Percentiles rank a stretch among this genome's conserved stretches.
These are phyloP conservation scores for Agrilus planipennis DNA, from an alignment of 1,140 invertebrate species.

Conservation along the genomic window DNA sequence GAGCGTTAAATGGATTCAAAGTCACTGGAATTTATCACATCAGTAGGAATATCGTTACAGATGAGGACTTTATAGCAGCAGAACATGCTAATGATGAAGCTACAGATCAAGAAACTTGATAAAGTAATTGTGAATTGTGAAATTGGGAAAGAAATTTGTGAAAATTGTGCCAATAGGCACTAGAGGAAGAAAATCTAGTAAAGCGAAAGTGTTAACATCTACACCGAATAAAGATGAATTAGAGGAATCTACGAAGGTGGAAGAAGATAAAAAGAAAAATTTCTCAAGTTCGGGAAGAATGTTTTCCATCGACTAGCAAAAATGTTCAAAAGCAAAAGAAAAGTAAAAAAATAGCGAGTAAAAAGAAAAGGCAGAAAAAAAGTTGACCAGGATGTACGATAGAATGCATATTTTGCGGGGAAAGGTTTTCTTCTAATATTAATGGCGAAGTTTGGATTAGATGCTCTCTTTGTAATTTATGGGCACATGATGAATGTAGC, in stretches of 20 bases:
- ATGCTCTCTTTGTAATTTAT: background rate
- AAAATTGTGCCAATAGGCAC: background rate
- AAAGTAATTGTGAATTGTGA: too few species aligned
- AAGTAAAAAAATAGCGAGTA: background rate
- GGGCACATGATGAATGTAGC: slow-evolving; percentile 1
- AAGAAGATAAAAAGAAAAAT: too few species aligned
- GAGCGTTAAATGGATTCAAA: slow-evolving; percentile 1
- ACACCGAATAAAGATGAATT: slow-evolving; percentile 4
- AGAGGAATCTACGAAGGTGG: too few species aligned
- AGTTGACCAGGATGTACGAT: background rate
- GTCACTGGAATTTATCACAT: background rate
- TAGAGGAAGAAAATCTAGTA: slow-evolving; percentile 2
- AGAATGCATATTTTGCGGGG: background rate
- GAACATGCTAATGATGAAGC: too few species aligned
- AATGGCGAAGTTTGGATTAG: background rate
- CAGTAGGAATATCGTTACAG: background rate
- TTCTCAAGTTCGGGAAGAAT: too few species aligned
- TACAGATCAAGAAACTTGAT: too few species aligned
- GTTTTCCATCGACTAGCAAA: too few species aligned
- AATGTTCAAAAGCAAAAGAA: background rate
- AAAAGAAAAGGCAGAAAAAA: background rate
- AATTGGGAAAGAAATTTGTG: too few species aligned
- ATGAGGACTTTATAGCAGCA: too few species aligned
- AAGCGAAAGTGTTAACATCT: slow-evolving; percentile 1
- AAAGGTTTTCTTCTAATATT: too few species aligned